These are phyloP conservation scores for Ips nitidus DNA, from an alignment of 1,140 invertebrate species.

Conservation along the genomic window DNA sequence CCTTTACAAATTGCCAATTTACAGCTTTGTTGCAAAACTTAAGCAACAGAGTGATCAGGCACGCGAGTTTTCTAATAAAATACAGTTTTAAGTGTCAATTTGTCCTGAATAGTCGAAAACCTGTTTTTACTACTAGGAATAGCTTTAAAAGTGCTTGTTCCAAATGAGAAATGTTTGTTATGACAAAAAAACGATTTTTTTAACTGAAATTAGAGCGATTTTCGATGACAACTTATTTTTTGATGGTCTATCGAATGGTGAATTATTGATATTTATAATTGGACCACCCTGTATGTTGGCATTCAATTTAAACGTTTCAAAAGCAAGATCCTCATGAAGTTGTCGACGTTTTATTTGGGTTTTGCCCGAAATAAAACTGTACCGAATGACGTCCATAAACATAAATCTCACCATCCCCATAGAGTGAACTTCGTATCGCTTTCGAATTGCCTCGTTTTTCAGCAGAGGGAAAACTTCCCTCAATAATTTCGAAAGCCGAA, in stretches of 20 bases:
- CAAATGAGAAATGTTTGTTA: neutral
- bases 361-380: constrained; percentile 3
- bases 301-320: neutral
- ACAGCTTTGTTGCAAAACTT: no score
- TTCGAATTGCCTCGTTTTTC: constrained; percentile 6
- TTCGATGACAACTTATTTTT: neutral
- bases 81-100: no score
- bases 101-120: neutral
- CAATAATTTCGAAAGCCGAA: neutral
- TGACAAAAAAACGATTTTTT: neutral
- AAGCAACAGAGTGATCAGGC: neutral
- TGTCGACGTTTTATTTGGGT: neutral
- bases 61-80: no score
- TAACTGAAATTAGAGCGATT: neutral
- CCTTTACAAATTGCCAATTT: no score
- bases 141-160: neutral
- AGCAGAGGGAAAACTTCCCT: constrained; percentile 1
- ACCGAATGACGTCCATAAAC: neutral
- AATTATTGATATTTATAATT: no score
- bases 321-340: neutral
- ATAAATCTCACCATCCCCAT: constrained; percentile 4
- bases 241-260: no score
- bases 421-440: neutral
- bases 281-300: neutral
- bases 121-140: no score